Percentiles rank a stretch among this genome's conserved stretches.
Evolutionary conservation across 2,797 vertebrate genomes (phyloP).

Genomic region (Ceyx erithaca): DNA sequence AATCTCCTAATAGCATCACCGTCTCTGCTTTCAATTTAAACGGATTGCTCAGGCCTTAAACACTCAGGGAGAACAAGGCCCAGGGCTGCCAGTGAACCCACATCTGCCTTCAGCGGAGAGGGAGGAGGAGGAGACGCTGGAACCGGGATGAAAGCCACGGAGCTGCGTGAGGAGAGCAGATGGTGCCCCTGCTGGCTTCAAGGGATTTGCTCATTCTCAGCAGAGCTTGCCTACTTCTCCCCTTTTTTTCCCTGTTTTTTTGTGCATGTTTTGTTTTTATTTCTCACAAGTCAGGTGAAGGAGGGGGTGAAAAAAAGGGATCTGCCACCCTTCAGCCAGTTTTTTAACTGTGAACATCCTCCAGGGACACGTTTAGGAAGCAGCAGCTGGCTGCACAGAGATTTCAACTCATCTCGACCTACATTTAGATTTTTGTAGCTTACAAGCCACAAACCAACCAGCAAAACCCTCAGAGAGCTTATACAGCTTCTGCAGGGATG

Average conservation of each 20-base stretch:
- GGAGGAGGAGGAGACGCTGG: slow-evolving; percentile 43
- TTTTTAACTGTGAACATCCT: slow-evolving; percentile 62
- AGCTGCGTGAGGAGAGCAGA: slow-evolving; percentile 57
- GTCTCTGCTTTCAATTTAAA: slow-evolving; percentile 61
- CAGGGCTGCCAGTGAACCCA: slow-evolving; percentile 27
- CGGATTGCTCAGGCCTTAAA: slow-evolving; percentile 53
- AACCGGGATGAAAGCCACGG: slow-evolving; percentile 38
- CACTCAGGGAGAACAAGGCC: slow-evolving; percentile 24
- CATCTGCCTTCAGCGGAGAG: slow-evolving; percentile 58
- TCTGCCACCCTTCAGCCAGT: background rate
- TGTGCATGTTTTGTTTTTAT: background rate
- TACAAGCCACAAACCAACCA: background rate
- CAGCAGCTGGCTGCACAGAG: slow-evolving; percentile 13
- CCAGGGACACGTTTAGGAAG: slow-evolving; percentile 33
- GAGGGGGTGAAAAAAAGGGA: background rate
- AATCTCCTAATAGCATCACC: slow-evolving; percentile 15
- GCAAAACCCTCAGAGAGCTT: slow-evolving; percentile 29
- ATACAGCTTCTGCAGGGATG: slow-evolving; percentile 56
- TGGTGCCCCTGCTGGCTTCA: slow-evolving; percentile 36
- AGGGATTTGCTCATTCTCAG: slow-evolving; percentile 40
- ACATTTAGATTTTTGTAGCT: slow-evolving; percentile 32
- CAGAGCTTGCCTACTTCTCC: background rate
- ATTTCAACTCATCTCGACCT: slow-evolving; percentile 54
- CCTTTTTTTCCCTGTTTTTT: background rate
- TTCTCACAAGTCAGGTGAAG: background rate